Conservation (phyloP, 2,888 invertebrate genomes). For the Agrotis ipsilon region DNA sequence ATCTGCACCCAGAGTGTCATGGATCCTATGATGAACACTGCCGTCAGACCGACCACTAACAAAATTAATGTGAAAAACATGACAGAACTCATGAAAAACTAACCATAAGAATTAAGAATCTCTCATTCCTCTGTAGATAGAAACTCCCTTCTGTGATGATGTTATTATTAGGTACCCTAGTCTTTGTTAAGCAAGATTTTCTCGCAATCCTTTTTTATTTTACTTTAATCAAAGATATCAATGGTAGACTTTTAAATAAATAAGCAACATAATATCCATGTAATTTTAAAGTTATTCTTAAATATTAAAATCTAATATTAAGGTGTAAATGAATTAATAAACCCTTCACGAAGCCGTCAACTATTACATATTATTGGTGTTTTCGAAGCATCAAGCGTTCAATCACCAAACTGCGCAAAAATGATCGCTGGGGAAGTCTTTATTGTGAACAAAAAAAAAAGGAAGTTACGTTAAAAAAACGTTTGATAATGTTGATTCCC, state of each 20-base stretch:
- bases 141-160: constrained; percentile 48
- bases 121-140: constrained; percentile 23
- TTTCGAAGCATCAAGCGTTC: no score
- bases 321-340: constrained; percentile 1
- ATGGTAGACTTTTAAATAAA: not conserved
- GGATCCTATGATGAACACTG: constrained; percentile 88
- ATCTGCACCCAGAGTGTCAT: constrained; percentile 85
- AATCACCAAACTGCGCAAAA: no score
- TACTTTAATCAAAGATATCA: not conserved
- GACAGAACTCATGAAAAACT: constrained; percentile 87
- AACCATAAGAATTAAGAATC: constrained; percentile 36
- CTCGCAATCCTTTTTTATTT: not conserved
- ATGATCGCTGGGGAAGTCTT: no score
- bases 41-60: constrained; percentile 82
- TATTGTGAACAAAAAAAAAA: no score
- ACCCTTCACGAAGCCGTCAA: no score
- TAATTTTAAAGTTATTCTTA: not conserved
- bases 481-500: no score
- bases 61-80: constrained; percentile 89
- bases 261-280: not conserved
- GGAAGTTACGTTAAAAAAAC: no score
- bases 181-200: constrained; percentile 41
- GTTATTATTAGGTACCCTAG: constrained; percentile 11
- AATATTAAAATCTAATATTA: not conserved
- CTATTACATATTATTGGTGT: no score